Evolutionary conservation across 2,797 vertebrate species (phyloP), one percentile per base, ranked within the genome.

Genomic region (Dipus sagitta): DNA sequence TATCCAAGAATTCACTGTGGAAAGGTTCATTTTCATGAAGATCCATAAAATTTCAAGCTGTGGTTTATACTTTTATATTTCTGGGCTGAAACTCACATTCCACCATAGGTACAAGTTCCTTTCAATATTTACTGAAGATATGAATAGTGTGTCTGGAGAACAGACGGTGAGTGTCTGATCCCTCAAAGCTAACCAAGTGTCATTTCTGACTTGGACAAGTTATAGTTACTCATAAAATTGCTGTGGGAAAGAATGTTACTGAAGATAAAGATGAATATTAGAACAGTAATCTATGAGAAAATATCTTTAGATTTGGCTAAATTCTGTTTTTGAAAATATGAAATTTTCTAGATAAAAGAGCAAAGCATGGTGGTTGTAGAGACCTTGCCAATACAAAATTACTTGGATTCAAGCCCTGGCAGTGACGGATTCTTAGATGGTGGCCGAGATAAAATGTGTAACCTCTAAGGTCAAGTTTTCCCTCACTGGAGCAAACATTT

Each of bases 221-320:
- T 82, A 80, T 6, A 94, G 13, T 92, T 88, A 90, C 72, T 94
- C 72, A 93, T 82, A 92, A 96, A 82, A 92, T 94, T 88, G 68
- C 60, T 81, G 65, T 95, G 95, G 84, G 91, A 96, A 95, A 95
- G 68, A 88, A 92, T 9, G 90, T 65, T 83, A 86, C 86, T 85
- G 68, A 52, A 95, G 90, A 97, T 85, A 96, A 95, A 94, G 58
- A 94, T 77, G 10, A 60, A 86, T 82, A 94, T 89, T 89, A 89
- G 34, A 67, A 90, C 12, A 87, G 70, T 93, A 96, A 96, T 68
- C 65, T 94, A 38, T 77, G 42, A 72, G 92, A 94, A 94, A 88
- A 81, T 86, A 70, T 90, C 14, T 86, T 95, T 34, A 77, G 8
- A 88, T 87, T 93, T 96, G 92, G 65, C 83, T 93, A 81, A 84